These are phyloP conservation scores for Anticlea derivata DNA, from an alignment of 2,888 invertebrate genomes.

Conservation along the genomic window DNA sequence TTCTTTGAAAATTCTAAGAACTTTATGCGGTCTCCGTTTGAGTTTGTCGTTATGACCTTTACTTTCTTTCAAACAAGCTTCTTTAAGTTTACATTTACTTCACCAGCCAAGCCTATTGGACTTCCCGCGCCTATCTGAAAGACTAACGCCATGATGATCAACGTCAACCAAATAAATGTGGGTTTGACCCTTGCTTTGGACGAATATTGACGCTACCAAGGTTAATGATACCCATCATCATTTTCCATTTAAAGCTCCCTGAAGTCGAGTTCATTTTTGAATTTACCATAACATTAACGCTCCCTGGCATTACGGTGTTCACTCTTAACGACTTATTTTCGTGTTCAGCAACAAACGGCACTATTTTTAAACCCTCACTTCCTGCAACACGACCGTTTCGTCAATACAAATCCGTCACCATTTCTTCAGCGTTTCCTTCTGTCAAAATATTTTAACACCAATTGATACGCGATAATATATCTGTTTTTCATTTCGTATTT, in stretches of 20 bases:
- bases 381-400: conserved; percentile 54
- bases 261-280: conserved; percentile 9
- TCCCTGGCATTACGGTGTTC: conserved; percentile 25
- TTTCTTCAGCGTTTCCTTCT: conserved; percentile 44
- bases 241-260: conserved; percentile 2
- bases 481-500: not conserved
- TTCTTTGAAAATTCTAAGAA: no score
- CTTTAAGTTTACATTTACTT: no score
- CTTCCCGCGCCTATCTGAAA: not conserved
- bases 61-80: no score
- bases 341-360: conserved; percentile 34
- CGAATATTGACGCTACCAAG: no score
- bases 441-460: conserved; percentile 39
- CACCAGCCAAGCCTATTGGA: not conserved
- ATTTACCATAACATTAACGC: conserved; percentile 17
- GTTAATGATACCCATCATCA: conserved; percentile 6
- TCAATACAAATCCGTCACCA: conserved; percentile 54
- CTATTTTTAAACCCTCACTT: conserved; percentile 53
- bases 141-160: no score
- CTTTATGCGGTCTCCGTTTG: no score
- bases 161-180: no score
- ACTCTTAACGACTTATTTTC: conserved; percentile 42
- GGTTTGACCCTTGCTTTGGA: no score
- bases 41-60: no score
- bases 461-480: conserved; percentile 2